Conservation (phyloP, 2,888 invertebrate genomes). For the Nephrotoma appendiculata region DNA sequence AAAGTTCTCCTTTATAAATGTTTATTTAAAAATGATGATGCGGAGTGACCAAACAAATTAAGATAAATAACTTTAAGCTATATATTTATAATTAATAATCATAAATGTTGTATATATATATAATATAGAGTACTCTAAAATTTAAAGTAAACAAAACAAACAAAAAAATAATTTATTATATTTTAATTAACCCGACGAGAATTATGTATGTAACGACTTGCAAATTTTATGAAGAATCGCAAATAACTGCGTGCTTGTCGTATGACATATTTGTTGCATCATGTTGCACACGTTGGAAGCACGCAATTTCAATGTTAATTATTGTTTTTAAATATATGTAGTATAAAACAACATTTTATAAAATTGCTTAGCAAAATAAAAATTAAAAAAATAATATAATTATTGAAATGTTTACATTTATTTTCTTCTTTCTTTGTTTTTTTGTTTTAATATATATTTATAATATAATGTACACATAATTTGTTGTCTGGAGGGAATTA, state of each 20-base stretch:
- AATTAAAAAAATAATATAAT: not conserved
- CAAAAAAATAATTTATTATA: not conserved
- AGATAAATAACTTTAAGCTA: not conserved
- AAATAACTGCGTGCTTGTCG: not conserved
- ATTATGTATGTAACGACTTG: not conserved
- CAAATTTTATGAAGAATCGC: not conserved
- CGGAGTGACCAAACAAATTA: not conserved
- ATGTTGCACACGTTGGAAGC: not conserved
- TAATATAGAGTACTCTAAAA: not conserved
- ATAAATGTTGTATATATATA: not conserved
- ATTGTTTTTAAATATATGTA: not conserved
- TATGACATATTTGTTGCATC: not conserved
- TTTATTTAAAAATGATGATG: not conserved
- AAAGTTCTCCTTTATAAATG: not conserved
- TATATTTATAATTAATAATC: not conserved
- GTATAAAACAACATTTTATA: not conserved
- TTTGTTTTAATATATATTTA: conserved; percentile 1
- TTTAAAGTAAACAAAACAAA: not conserved
- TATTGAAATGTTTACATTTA: conserved; percentile 1
- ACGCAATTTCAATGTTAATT: not conserved
- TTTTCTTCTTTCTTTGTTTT: not conserved
- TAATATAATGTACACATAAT: conserved; percentile 4
- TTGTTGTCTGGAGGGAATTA: not conserved
- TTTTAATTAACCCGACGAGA: not conserved
- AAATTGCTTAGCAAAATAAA: not conserved